Base-by-base conservation (phyloP, 2,888 invertebrate species). In the Pristionchus japonicus region DNA sequence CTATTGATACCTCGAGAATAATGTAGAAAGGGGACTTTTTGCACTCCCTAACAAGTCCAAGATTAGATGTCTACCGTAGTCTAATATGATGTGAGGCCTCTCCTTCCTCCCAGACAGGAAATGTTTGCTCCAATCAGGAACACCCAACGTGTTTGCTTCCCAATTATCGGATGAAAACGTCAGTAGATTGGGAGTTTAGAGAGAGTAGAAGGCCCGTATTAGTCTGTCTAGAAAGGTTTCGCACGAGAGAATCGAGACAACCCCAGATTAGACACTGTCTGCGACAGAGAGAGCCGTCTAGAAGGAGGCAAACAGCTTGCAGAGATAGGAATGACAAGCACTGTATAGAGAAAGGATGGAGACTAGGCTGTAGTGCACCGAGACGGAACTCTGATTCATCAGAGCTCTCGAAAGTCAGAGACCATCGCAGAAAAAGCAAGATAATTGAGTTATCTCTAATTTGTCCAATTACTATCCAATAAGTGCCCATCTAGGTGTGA, bases 101-200 rank as follows among this genome's bases (percentile, higher is more conserved):
- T 31, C 34, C 20, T 70, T 43, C 40, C 43, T 27, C 77, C 77
- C 43, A 77, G 77, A 77, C 77, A 77, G 77, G 77, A 77, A 77
- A 77, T 77, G 77, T 77, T 77, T 77, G n/a, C 43, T 77, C 27
- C 70, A 47, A 47, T 77, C n/a, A 40, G 37, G 77, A 77, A 77
- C 77, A 40, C 43, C 77, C 43, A 77, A 77, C 43, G 77, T 77
- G 77, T 77, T 43, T 77, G 77, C n/a, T n/a, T 40, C 77, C 20
- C 77, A 77, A 77, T 77, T 43, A 77, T 67, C 67, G 0, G n/a
- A 57, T 57, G 70, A 70, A 67, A 67, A 70, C 37, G 70, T 37
- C 37, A 20, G 70, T 17, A 67, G 34, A 67, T 17, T 15, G 64
- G 15, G 15, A 67, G 64, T 13, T 67, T 67, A 67, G 64, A 34